A percentile compares a stretch with the other conserved stretches of the same genome.
phyloP scores from a whole-genome alignment of 2,113 vertebrate genomes.

The Coptodon rendalli region DNA sequence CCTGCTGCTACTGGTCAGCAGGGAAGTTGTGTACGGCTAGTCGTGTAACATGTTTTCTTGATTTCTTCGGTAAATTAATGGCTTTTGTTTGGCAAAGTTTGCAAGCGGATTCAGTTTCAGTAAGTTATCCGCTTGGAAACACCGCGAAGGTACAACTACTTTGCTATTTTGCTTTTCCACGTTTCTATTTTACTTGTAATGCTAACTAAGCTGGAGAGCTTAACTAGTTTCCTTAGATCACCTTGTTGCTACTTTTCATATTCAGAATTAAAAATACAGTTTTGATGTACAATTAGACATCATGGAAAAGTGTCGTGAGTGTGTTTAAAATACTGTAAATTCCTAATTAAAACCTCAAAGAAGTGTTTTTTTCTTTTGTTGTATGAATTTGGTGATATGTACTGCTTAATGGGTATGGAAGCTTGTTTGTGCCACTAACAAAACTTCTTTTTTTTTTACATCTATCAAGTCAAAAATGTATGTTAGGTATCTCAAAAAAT shows the following conservation, averaged over 20 bases:
- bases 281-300: not conserved
- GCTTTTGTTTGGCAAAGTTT: not conserved
- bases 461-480: not conserved
- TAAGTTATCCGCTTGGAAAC: constrained; percentile 4
- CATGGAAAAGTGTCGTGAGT: not conserved
- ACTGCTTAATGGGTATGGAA: not conserved
- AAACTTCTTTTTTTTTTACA: not conserved
- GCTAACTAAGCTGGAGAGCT: not conserved
- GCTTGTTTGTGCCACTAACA: not conserved
- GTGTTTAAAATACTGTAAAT: not conserved
- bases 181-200: not conserved
- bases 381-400: not conserved
- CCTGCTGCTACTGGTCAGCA: not conserved
- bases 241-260: not conserved
- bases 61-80: not conserved
- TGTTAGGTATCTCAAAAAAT: not conserved
- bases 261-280: not conserved
- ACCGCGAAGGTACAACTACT: not conserved
- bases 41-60: not conserved
- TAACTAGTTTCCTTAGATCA: not conserved
- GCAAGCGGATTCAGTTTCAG: not conserved
- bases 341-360: not conserved
- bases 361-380: not conserved
- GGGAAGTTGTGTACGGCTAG: not conserved
- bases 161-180: not conserved